A percentile compares a stretch with the other conserved stretches of the same genome.
Evolutionary conservation across 2,797 vertebrate species (phyloP).

Genomic region (Coreius guichenoti): DNA sequence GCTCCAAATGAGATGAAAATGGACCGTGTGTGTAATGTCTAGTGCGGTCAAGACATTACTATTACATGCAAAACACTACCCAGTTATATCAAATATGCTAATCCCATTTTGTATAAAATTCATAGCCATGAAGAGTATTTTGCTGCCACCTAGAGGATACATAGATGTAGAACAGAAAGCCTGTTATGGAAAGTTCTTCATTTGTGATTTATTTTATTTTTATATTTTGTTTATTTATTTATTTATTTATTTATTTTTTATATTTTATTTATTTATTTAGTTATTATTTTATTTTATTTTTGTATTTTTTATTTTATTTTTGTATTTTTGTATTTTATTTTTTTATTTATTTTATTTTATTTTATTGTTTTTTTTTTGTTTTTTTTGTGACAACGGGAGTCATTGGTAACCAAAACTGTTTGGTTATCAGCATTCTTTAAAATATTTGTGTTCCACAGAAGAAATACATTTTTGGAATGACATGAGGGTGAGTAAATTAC

Average conservation of each 20-base stretch:
- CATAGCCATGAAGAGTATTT: not conserved
- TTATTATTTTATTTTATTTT: too few relatives aligned
- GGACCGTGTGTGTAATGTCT: not conserved
- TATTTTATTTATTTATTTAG: too few relatives aligned
- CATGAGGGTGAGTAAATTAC: not conserved
- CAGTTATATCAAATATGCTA: not conserved
- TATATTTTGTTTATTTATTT: too few relatives aligned
- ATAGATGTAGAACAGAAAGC: not conserved
- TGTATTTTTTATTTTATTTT: too few relatives aligned
- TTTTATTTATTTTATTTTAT: too few relatives aligned
- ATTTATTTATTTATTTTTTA: too few relatives aligned
- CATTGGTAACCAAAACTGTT: not conserved
- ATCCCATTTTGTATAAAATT: not conserved
- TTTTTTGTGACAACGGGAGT: not conserved
- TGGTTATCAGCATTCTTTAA: not conserved
- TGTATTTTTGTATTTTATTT: too few relatives aligned
- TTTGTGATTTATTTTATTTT: not conserved
- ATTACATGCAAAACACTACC: not conserved
- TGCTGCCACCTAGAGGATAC: constrained; percentile 38
- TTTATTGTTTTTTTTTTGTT: too few relatives aligned
- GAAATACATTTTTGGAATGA: not conserved
- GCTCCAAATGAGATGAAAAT: not conserved
- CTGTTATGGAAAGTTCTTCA: not conserved
- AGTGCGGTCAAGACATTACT: not conserved
- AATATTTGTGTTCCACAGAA: not conserved